Evolutionary conservation across 1,140 invertebrate genomes (phyloP), one percentile per base, ranked within the genome.

Genomic region (Calephelis nemesis): DNA sequence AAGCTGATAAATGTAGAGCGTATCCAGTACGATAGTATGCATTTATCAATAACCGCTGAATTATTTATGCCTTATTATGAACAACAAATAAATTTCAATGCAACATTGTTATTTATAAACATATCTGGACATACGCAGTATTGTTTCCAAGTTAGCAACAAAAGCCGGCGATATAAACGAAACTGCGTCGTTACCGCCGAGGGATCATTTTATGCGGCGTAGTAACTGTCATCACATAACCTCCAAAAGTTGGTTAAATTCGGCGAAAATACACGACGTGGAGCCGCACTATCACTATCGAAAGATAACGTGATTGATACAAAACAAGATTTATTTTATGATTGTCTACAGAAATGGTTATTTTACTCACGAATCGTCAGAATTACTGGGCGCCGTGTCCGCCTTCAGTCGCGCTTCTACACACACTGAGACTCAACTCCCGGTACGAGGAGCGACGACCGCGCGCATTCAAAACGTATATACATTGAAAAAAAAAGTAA

Each of bases 121-220:
- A 71, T 65, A 67, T 49, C 39, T 80, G 69, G 52, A 79, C 73
- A 83, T 88, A 90, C 86, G 86, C 86, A 90, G 80, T 83, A 73
- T 69, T 74, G 79, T 83, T 78, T 78, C 78, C 74, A 83, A 72
- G 84, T 82, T 90, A 88, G 86, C 83, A 88, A 90, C 88, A 84
- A 83, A 82, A 79, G 69, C 84, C 84, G 85, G 82, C 79, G 75
- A 79, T 76, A 82, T 78, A 70, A 79, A 77, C 69, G 74, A 65
- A 83, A 87, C 82, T 88, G 86, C 88, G 87, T 85, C 87, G 87
- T 83, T 72, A 76, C 68, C 74, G 75, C 72, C 74, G 76, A 79
- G 72, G 77, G 73, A 76, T 76, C 70, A 80, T 81, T 83, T 80
- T 74, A 71, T 85, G 77, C 87, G 83, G 77, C 88, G 88, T 85